Conservation (phyloP, 2,888 invertebrate species). For the Caenorhabditis virilis region DNA sequence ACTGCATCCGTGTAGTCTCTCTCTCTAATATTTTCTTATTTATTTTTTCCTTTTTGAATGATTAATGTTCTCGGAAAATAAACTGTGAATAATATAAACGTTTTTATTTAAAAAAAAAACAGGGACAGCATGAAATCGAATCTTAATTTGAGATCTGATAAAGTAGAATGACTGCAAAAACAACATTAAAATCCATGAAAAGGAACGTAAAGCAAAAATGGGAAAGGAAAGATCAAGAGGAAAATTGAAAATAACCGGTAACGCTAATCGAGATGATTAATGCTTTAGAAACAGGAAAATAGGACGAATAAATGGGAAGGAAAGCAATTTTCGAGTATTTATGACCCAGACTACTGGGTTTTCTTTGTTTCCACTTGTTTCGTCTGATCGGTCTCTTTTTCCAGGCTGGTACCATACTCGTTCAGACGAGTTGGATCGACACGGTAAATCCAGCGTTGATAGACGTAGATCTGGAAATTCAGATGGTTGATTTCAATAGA, state of each 20-base stretch:
- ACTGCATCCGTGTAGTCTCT: neutral
- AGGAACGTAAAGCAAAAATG: neutral
- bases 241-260: neutral
- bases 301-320: too few species aligned
- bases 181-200: neutral
- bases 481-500: neutral
- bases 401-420: constrained; percentile 80
- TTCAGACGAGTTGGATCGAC: constrained; percentile 92
- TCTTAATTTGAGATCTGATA: too few species aligned
- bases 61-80: neutral
- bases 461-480: constrained; percentile 77
- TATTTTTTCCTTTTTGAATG: neutral
- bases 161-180: too few species aligned
- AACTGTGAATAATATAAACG: neutral
- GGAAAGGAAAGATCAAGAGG: neutral
- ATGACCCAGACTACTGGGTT: neutral
- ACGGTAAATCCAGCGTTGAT: constrained; percentile 97
- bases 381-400: neutral
- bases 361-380: neutral
- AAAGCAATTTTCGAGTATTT: neutral
- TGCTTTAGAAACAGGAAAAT: too few species aligned
- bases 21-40: neutral
- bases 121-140: too few species aligned
- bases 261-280: neutral
- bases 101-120: neutral